Evolutionary conservation across 1,140 invertebrate genomes (phyloP).

Genomic region (Lutraria rhynchaena): DNA sequence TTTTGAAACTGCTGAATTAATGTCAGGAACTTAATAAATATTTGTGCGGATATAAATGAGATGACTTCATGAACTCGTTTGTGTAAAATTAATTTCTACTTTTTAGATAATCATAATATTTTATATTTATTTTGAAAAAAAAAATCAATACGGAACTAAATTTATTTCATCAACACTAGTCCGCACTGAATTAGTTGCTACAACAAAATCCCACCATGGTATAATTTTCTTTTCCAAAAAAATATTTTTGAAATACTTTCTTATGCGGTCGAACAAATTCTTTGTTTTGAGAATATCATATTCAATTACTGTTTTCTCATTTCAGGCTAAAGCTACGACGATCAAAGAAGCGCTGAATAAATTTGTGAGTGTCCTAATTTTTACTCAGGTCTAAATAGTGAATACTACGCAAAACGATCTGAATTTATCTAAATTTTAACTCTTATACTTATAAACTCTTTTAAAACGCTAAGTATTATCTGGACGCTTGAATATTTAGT

Average conservation of each 20-base stretch:
- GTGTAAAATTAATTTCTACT: not conserved
- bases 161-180: not conserved
- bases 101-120: not conserved
- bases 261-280: no score
- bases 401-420: no score
- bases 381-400: no score
- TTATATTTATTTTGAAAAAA: not conserved
- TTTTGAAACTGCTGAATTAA: conserved; percentile 8
- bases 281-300: not conserved
- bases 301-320: not conserved
- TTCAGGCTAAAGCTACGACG: conserved; percentile 62
- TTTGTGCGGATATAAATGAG: no score
- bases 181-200: conserved; percentile 33
- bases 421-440: no score
- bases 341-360: conserved; percentile 61
- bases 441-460: no score
- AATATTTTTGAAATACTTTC: not conserved
- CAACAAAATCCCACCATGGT: conserved; percentile 30
- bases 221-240: no score
- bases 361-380: conserved; percentile 60
- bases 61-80: no score
- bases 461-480: no score
- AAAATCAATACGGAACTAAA: not conserved
- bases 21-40: no score
- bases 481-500: no score